Base-by-base conservation (phyloP, 2,113 vertebrate genomes). In the Marcusenius ussheri region DNA sequence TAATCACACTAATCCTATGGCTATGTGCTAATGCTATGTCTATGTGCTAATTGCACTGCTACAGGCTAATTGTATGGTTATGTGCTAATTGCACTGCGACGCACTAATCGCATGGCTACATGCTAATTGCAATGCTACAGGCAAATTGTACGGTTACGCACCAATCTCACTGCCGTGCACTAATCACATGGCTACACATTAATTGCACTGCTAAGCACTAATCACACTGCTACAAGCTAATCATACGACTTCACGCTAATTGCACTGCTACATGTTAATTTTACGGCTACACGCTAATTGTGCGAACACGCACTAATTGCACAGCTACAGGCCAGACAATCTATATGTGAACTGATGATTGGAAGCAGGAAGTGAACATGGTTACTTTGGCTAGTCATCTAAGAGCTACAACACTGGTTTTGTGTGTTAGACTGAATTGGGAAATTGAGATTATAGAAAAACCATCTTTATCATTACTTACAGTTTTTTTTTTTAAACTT, bases 401-500 rank as follows among this genome's bases (percentile, higher is more conserved):
- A 39, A 7, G 15, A 42, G 35, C 13, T 42, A 35, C 35, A 42
- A 39, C 74, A 80, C 62, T 13, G 62, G 62, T 70, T 4, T 31
- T 70, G 24, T 84, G 19, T 47, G 21, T 2, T 47, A 84, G 83
- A 47, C 83, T 47, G 19, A 10, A 19, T 84, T 47, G 24, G 19
- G 8, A 84, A 84, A 70, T 10, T 83, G 17, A 83, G 39, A 5
- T 83, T 46, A 42, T 46, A 42, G 45, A 42, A 21, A 45, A 42
- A 6, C 17, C 42, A 46, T 46, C 21, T 84, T 84, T n/a, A 84
- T 83, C 0, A 66, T 31, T 31, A 70, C 31, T 70, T 3, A 70
- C n/a, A 31, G 24, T 86, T n/a, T n/a, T 51, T 17, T 90, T 19
- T 84, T 8, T 91, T 7, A 92, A 10, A 45, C 89, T 89, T 92